Base-by-base conservation (phyloP, 2,888 invertebrate species). In the Amaurobius ferox region DNA sequence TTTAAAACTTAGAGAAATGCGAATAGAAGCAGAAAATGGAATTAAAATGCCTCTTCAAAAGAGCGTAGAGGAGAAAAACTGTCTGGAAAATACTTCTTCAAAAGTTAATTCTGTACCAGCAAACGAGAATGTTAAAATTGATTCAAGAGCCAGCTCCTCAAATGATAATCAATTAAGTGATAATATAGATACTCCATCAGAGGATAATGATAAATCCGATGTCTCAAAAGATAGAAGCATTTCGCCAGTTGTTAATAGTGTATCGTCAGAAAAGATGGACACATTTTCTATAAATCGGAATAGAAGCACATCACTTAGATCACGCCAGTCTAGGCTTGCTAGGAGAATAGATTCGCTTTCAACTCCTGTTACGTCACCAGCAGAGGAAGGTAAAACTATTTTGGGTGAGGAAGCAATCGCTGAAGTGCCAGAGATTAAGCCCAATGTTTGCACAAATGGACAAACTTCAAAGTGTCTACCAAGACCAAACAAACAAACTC, bases 1-100 rank as follows among this genome's bases (percentile, higher is more conserved):
- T 6, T 40, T 79, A 16, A 79, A 79, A 55, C 44, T 79, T 7
- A 73, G 67, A 6, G 79, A 86, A 71, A 86, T 86, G 86, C 62
- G 86, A 16, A 55, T 79, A 23, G 79, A 86, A 76, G 86, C 86
- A 13, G 86, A 86, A 62, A 86, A 71, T 44, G 79, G 7, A 6
- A 72, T 61, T 13, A 83, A 76, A 35, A n/a, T 29, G 2, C 9
- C 39, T 7, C 16, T 23, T 11, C 35, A 32, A n/a, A 66, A 16
- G n/a, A 30, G 13, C 7, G 29, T n/a, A 9, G 29, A 29, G 29
- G 2, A 0, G 1, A 16, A 1, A 30, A 19, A 29, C 11, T 9
- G 6, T 13, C 2, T 3, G 16, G 28, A 28, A 2, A 16, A n/a
- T 16, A 7, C 9, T 1, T 13, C 28, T 29, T 1, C 13, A 5